Evolutionary conservation across 2,113 vertebrate species (phyloP).

Genomic region (Neolamprologus toae): DNA sequence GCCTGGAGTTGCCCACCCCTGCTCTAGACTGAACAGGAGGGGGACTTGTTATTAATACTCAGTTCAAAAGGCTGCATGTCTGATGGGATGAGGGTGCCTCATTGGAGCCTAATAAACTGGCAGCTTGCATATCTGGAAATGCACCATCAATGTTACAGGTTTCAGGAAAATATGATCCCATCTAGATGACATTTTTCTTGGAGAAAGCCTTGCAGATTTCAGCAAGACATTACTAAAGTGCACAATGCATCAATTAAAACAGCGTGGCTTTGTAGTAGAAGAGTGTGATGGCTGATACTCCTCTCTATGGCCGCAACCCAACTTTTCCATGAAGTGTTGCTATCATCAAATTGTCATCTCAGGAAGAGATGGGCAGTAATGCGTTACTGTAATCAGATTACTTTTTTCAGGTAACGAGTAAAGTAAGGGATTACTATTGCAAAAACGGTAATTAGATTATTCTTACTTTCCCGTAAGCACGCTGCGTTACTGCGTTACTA

Average conservation of each 20-base stretch:
- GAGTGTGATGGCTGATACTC: neutral
- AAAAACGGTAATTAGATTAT: no score
- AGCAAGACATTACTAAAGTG: neutral
- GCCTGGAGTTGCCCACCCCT: no score
- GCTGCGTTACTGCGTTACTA: no score
- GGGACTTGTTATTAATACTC: no score
- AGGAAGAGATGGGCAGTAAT: neutral
- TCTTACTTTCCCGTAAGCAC: accelerated
- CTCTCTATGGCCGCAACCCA: neutral
- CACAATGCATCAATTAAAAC: neutral
- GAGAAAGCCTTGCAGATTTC: neutral
- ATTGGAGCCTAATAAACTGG: neutral
- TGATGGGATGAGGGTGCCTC: neutral
- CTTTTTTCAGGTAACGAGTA: no score
- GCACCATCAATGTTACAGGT: accelerated
- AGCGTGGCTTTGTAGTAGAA: neutral
- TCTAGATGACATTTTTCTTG: neutral
- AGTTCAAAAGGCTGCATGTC: no score
- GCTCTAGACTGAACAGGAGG: no score
- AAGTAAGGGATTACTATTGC: no score
- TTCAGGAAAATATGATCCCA: neutral
- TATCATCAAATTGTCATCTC: accelerated
- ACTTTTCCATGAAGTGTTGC: neutral
- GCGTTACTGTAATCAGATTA: no score
- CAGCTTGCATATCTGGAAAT: neutral